Conservation (phyloP, 2,797 vertebrate genomes). For the Siniperca undulata region DNA sequence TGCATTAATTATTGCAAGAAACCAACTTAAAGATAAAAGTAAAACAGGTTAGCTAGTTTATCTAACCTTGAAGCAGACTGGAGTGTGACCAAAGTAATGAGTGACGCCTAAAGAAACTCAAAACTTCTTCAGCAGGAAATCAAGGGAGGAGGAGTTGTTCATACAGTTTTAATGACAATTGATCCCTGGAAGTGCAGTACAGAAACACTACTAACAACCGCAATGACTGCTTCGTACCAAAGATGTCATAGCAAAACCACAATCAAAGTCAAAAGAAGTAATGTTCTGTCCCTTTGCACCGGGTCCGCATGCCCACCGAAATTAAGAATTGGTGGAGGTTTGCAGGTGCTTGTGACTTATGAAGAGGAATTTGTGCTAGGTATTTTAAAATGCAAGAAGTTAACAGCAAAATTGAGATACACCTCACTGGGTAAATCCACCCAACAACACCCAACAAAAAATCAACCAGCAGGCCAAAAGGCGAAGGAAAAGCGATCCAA, state of each 20-base stretch:
- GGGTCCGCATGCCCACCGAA: too few relatives aligned
- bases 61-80: neutral
- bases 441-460: neutral
- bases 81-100: neutral
- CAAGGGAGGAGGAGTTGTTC: neutral
- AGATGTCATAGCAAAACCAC: neutral
- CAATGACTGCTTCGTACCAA: neutral
- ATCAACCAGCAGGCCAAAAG: conserved; percentile 4
- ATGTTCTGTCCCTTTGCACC: neutral
- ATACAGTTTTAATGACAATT: neutral
- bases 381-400: neutral
- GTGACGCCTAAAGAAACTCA: neutral
- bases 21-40: neutral
- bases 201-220: neutral
- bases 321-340: neutral
- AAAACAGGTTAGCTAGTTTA: neutral
- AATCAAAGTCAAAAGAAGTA: neutral
- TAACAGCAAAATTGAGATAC: neutral
- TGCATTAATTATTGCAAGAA: neutral
- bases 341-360: neutral
- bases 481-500: neutral
- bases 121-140: neutral
- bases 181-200: neutral
- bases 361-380: neutral
- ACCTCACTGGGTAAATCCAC: neutral